A percentile compares a stretch with the other conserved stretches of the same genome.
These are phyloP conservation scores for Phalacrocorax carbo DNA, from an alignment of 2,113 vertebrate genomes.

Conservation along the genomic window DNA sequence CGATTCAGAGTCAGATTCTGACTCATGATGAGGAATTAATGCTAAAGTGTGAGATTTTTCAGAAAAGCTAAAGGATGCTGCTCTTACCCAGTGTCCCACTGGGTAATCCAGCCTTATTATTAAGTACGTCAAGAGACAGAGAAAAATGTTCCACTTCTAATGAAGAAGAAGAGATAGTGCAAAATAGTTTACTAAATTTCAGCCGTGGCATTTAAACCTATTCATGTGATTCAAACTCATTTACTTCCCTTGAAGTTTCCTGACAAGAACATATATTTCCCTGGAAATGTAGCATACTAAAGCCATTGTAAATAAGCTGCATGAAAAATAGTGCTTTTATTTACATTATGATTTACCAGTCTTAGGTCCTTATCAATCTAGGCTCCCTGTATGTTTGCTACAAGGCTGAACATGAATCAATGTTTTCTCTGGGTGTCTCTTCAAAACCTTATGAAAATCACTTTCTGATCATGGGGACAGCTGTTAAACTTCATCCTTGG, in stretches of 20 bases:
- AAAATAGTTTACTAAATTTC: constrained; percentile 75
- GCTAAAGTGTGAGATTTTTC: constrained; percentile 48
- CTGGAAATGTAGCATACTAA: constrained; percentile 70
- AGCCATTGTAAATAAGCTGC: constrained; percentile 70
- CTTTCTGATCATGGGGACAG: constrained; percentile 40
- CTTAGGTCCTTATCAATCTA: constrained; percentile 55
- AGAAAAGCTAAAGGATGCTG: constrained; percentile 30
- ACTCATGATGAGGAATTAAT: constrained; percentile 50
- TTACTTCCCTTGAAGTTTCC: constrained; percentile 74
- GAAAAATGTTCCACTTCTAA: constrained; percentile 65
- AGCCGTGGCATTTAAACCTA: constrained; percentile 69
- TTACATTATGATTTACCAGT: constrained; percentile 69
- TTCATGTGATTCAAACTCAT: constrained; percentile 77
- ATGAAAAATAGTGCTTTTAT: constrained; percentile 73
- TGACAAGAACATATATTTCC: constrained; percentile 79
- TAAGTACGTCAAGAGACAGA: constrained; percentile 37
- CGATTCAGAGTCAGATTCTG: not conserved
- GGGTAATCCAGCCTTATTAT: constrained; percentile 49
- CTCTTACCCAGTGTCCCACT: not conserved
- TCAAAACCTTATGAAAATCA: constrained; percentile 51
- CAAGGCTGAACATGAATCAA: constrained; percentile 45
- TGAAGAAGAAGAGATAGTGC: constrained; percentile 70
- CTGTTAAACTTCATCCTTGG: constrained; percentile 51
- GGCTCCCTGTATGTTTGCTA: constrained; percentile 42
- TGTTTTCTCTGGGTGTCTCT: constrained; percentile 43